These are phyloP conservation scores for Sceliomorpha sp. DNA, from an alignment of 2,888 invertebrate species.

Conservation along the genomic window DNA sequence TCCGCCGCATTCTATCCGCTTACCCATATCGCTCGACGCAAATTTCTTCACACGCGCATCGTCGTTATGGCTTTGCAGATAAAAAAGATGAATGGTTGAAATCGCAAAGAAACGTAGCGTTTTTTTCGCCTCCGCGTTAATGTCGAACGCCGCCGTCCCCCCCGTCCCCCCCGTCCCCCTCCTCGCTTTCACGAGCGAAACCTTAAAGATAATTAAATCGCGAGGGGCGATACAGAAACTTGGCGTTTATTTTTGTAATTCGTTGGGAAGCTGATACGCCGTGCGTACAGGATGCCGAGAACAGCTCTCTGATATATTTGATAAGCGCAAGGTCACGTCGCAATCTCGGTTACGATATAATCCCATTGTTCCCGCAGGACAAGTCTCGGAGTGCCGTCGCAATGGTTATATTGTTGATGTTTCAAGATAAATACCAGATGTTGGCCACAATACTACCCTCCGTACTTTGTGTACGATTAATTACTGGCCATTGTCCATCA, in stretches of 20 bases:
- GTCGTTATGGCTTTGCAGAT: slow-evolving; percentile 12
- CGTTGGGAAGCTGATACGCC: too few relatives aligned
- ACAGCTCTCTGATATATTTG: slow-evolving; percentile 19
- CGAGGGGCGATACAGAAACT: too few relatives aligned
- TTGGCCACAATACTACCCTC: slow-evolving; percentile 67
- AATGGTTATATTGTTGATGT: slow-evolving; percentile 68
- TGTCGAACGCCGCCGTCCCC: slow-evolving; percentile 1
- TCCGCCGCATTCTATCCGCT: slow-evolving; percentile 32
- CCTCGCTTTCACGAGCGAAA: too few relatives aligned
- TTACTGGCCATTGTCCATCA: slow-evolving; percentile 73
- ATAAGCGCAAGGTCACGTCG: slow-evolving; percentile 43
- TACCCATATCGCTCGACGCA: slow-evolving; percentile 12
- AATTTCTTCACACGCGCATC: slow-evolving; percentile 24
- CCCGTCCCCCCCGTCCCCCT: too few relatives aligned
- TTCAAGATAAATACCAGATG: slow-evolving; percentile 73
- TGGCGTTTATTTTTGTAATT: too few relatives aligned
- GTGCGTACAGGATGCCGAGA: too few relatives aligned
- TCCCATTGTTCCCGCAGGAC: slow-evolving; percentile 44
- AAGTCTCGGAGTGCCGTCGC: slow-evolving; percentile 45
- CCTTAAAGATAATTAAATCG: too few relatives aligned
- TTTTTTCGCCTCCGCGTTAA: not conserved
- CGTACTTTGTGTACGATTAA: slow-evolving; percentile 74
- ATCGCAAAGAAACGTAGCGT: not conserved
- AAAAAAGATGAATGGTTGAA: slow-evolving; percentile 29
- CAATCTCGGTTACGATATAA: slow-evolving; percentile 55